These are phyloP conservation scores for Drosophila aff. DNA, from an alignment of 1,140 invertebrate species.

Conservation along the genomic window DNA sequence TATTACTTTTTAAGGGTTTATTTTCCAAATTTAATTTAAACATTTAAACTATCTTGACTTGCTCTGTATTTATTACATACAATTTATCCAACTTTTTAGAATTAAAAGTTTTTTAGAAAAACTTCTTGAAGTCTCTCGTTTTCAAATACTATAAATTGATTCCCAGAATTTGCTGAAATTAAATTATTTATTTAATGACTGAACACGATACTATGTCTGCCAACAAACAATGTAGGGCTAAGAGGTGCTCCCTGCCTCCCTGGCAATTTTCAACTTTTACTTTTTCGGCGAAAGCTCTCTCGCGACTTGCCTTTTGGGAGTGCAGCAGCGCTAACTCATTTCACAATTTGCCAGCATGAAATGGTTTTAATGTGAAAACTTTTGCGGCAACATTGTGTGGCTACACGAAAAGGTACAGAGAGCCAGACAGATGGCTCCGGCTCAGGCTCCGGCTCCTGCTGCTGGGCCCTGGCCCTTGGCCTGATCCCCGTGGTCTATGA, in stretches of 20 bases:
- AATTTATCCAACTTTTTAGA: too few species aligned
- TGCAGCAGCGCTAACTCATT: conserved; percentile 64
- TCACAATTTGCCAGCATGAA: conserved; percentile 76
- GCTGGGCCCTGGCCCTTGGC: conserved; percentile 20
- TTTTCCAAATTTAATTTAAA: too few species aligned
- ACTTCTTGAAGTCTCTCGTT: neutral
- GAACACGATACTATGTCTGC: conserved; percentile 16
- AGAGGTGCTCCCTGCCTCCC: conserved; percentile 2
- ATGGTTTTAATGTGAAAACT: conserved; percentile 81
- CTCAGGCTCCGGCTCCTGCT: neutral
- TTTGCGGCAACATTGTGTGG: conserved; percentile 67
- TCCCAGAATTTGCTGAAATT: conserved; percentile 19
- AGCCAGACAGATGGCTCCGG: conserved; percentile 48
- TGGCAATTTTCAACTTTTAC: conserved; percentile 34
- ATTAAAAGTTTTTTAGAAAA: neutral
- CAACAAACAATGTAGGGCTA: conserved; percentile 25
- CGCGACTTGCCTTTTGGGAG: neutral
- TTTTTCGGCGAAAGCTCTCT: conserved; percentile 17
- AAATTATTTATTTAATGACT: conserved; percentile 27
- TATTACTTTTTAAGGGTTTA: neutral
- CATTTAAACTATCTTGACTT: too few species aligned
- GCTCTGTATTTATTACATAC: too few species aligned
- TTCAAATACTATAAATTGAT: conserved; percentile 22
- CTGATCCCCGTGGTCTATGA: conserved; percentile 45
- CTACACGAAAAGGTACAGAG: conserved; percentile 35